Evolutionary conservation across 2,888 invertebrate genomes (phyloP).

Genomic region (Strigamia crassipes): DNA sequence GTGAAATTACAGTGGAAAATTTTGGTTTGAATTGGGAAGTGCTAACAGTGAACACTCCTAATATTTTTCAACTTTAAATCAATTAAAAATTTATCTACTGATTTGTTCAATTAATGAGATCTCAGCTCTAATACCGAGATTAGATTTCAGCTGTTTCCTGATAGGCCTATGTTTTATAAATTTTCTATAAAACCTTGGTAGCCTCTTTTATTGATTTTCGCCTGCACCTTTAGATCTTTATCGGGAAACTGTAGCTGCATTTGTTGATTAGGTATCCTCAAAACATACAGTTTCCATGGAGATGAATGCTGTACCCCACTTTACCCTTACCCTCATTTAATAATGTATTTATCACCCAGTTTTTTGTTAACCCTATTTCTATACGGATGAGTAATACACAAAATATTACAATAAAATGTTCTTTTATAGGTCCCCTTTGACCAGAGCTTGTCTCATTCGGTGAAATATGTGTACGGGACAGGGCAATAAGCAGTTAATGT

Average conservation of each 20-base stretch:
- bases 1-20: no score
- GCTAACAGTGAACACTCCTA: neutral
- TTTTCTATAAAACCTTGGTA: neutral
- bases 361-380: neutral
- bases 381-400: conserved; percentile 14
- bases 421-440: conserved; percentile 18
- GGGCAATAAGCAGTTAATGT: neutral
- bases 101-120: conserved; percentile 28
- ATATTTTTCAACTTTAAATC: neutral
- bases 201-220: conserved; percentile 11
- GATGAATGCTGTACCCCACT: conserved; percentile 35
- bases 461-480: neutral
- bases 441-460: neutral
- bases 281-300: conserved; percentile 42
- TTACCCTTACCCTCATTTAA: conserved; percentile 32
- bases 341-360: conserved; percentile 36
- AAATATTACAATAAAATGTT: neutral
- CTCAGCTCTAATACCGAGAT: neutral
- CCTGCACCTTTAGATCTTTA: conserved; percentile 35
- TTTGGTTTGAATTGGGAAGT: no score
- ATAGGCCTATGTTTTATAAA: neutral
- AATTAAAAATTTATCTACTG: neutral
- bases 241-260: conserved; percentile 40
- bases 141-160: neutral
- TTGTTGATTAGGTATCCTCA: conserved; percentile 35